phyloP scores from a whole-genome alignment of 2,797 vertebrate species.

The Lophius americanus region DNA sequence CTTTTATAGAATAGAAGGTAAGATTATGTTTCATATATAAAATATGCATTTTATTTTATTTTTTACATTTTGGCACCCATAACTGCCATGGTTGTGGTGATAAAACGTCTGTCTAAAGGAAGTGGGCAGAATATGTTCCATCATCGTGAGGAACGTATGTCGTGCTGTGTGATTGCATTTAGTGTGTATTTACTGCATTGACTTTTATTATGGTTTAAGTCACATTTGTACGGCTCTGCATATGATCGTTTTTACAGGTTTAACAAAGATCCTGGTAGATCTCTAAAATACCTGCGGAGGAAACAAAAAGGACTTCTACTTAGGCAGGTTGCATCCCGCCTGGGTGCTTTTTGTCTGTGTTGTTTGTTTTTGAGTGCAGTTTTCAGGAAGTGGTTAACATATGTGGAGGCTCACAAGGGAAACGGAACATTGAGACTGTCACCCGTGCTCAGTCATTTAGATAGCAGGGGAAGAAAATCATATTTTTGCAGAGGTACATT shows the following conservation, averaged over 20 bases:
- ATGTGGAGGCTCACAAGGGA: conserved; percentile 36
- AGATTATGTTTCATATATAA: not conserved
- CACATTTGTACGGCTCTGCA: not conserved
- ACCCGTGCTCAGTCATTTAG: conserved; percentile 20
- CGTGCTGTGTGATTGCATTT: not conserved
- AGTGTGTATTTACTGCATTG: not conserved
- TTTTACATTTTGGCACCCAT: not conserved
- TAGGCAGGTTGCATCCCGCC: not conserved
- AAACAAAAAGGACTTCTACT: no score
- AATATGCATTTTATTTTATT: not conserved
- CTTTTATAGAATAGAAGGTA: conserved; percentile 19
- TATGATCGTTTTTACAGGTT: no score
- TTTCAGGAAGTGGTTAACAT: conserved; percentile 70
- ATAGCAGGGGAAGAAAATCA: conserved; percentile 2
- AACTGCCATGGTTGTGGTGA: not conserved
- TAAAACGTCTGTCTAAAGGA: conserved; percentile 25
- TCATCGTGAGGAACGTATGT: not conserved
- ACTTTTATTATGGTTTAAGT: not conserved
- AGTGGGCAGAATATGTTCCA: conserved; percentile 13
- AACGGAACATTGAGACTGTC: conserved; percentile 55
- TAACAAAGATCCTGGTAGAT: no score
- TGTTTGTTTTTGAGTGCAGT: conserved; percentile 22
- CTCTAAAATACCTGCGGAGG: no score
- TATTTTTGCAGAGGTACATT: not conserved
- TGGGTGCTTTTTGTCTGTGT: conserved; percentile 12